These are phyloP conservation scores for Sprattus sprattus DNA, from an alignment of 2,113 vertebrate species.

Conservation along the genomic window DNA sequence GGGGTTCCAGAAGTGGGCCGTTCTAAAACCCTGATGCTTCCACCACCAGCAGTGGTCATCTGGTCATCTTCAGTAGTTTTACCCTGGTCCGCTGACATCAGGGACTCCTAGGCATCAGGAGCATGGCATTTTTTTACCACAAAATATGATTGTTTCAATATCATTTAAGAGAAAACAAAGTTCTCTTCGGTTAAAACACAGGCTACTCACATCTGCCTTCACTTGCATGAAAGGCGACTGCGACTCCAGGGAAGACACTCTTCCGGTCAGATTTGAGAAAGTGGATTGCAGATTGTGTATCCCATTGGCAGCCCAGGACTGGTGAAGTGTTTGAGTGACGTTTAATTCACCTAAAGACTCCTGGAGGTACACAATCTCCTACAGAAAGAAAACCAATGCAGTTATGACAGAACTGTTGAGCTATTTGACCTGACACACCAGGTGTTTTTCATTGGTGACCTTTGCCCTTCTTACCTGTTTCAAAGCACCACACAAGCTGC, in stretches of 20 bases:
- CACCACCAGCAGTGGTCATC: not conserved
- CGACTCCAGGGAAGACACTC: constrained; percentile 61
- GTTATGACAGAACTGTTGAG: not conserved
- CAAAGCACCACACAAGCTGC: not conserved
- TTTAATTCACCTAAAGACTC: constrained; percentile 61
- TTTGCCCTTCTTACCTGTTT: not conserved
- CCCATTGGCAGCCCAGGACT: constrained; percentile 58
- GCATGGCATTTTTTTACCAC: not conserved
- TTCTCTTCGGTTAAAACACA: not conserved
- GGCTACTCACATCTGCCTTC: not conserved
- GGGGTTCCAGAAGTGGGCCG: not conserved
- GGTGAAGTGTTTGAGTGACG: constrained; percentile 60
- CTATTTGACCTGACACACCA: not conserved
- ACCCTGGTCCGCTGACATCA: not conserved
- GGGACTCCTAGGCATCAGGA: not conserved
- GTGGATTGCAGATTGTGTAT: constrained; percentile 59
- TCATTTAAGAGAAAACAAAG: not conserved
- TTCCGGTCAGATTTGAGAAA: constrained; percentile 61
- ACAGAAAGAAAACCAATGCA: not conserved
- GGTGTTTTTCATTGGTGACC: not conserved
- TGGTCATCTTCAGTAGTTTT: not conserved
- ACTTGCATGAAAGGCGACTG: constrained; percentile 45
- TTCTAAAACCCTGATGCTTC: not conserved
- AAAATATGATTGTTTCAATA: not conserved
- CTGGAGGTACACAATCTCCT: constrained; percentile 64